These are phyloP conservation scores for Halichoerus grypus DNA, from an alignment of 2,113 vertebrate species.

Conservation along the genomic window DNA sequence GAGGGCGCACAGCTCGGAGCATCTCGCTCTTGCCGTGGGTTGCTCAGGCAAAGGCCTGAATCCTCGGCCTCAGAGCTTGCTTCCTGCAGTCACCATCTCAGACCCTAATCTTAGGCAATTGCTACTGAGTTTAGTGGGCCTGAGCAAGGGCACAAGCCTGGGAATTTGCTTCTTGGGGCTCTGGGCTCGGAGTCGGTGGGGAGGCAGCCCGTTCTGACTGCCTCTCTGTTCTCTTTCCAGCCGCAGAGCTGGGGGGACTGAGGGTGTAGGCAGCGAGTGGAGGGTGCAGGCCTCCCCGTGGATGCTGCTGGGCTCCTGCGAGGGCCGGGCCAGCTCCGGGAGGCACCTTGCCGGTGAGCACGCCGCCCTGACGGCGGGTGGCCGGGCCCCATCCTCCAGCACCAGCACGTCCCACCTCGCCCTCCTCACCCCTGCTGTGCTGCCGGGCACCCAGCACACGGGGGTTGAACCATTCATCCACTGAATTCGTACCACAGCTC, in stretches of 20 bases:
- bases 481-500: not conserved
- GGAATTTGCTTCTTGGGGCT: not conserved
- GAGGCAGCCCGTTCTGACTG: not conserved
- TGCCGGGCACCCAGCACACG: not conserved
- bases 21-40: not conserved
- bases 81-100: not conserved
- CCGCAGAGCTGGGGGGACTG: conserved; percentile 59
- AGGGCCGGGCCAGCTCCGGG: conserved; percentile 86
- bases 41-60: not conserved
- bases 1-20: not conserved
- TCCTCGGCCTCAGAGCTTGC: not conserved
- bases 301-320: conserved; percentile 90
- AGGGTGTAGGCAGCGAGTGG: conserved; percentile 72
- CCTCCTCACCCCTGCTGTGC: not conserved
- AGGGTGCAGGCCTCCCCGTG: conserved; percentile 89
- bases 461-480: not conserved
- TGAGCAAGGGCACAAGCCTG: not conserved
- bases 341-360: conserved; percentile 86
- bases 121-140: not conserved
- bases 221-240: conserved; percentile 10
- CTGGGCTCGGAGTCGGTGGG: not conserved
- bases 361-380: not conserved
- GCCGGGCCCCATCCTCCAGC: not conserved
- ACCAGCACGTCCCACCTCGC: not conserved
- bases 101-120: not conserved